Evolutionary conservation across 2,888 invertebrate species (phyloP).

Genomic region (Tubulanus polymorphus): DNA sequence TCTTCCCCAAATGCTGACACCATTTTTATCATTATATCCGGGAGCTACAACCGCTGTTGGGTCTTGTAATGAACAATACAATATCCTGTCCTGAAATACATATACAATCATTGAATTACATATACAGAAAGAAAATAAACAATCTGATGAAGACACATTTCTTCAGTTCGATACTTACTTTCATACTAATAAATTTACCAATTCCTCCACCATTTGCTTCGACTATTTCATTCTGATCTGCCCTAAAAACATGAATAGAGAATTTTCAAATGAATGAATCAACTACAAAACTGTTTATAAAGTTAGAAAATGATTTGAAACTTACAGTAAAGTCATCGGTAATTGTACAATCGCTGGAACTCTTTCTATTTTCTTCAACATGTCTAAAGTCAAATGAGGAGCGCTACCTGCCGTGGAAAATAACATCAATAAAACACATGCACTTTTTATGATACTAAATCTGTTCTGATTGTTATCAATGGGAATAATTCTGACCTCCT

Average conservation of each 20-base stretch:
- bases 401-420: slow-evolving; percentile 63
- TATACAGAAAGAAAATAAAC: slow-evolving; percentile 12
- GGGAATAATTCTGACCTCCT: no score
- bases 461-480: slow-evolving; percentile 7
- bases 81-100: slow-evolving; percentile 56
- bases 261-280: no score
- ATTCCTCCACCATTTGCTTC: background rate
- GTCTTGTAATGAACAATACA: slow-evolving; percentile 66
- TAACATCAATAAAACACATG: background rate
- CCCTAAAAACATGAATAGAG: slow-evolving; percentile 24
- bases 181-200: background rate
- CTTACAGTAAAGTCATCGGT: slow-evolving; percentile 58
- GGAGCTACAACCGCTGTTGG: slow-evolving; percentile 64
- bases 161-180: background rate
- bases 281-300: background rate
- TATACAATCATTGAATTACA: no score
- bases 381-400: slow-evolving; percentile 65
- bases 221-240: background rate
- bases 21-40: slow-evolving; percentile 69
- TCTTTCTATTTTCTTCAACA: slow-evolving; percentile 42
- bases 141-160: background rate
- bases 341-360: slow-evolving; percentile 66
- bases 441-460: background rate
- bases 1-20: slow-evolving; percentile 74
- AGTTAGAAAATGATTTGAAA: slow-evolving; percentile 5